Conservation (phyloP, 2,888 invertebrate genomes). For the Calephelis perditalis region DNA sequence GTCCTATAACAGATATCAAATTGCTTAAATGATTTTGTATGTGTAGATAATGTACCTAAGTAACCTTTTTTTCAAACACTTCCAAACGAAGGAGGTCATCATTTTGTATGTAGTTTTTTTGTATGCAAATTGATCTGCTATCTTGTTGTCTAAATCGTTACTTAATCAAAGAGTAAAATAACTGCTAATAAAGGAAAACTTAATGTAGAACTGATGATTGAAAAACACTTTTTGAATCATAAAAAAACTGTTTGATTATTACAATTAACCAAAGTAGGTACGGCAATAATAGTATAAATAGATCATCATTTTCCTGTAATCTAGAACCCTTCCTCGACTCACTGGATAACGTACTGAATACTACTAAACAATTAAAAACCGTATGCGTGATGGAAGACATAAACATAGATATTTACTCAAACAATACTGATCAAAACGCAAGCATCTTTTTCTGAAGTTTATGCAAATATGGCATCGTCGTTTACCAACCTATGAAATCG, state of each 20-base stretch:
- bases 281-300: conserved; percentile 1
- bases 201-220: background rate
- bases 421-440: background rate
- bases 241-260: conserved; percentile 1
- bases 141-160: no score
- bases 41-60: no score
- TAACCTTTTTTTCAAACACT: no score
- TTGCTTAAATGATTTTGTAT: background rate
- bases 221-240: background rate
- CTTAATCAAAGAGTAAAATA: no score
- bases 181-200: no score
- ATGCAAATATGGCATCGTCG: background rate
- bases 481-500: background rate
- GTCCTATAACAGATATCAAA: background rate
- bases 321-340: background rate
- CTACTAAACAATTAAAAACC: background rate
- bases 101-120: no score
- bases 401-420: background rate
- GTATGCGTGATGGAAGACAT: background rate
- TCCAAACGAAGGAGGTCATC: no score
- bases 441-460: background rate
- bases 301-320: conserved; percentile 5
- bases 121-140: no score
- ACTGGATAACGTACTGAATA: background rate
- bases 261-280: background rate